Base-by-base conservation (phyloP, 2,888 invertebrate genomes). In the Cryptus armator region DNA sequence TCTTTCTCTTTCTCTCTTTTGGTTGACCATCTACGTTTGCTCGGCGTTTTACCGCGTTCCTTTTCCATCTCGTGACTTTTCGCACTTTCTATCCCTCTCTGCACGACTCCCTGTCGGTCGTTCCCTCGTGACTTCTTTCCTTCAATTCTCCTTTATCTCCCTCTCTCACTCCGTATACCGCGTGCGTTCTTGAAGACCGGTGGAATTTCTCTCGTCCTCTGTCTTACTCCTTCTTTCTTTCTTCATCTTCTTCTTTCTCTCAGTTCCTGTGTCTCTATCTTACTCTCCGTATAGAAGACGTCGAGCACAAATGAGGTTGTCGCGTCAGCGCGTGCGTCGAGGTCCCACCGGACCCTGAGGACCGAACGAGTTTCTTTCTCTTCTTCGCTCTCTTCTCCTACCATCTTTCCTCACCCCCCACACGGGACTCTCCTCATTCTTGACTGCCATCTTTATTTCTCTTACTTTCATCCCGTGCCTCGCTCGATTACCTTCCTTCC, bases 291-390 rank as follows among this genome's bases (percentile, higher is more conserved):
- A 79, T 88, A 88, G 90, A 89, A 91, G 90, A 90, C 90, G 90
- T 91, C 90, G 92, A 83, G 91, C 93, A 93, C 92, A 93, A 93
- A 93, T 93, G 92, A 93, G 93, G 90, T 92, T 92, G 92, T 93
- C 93, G 92, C 92, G 92, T 91, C 92, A 91, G 91, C 92, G 91
- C 91, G 91, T 90, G 91, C 89, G 88, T 89, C 87, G 78, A 75
- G 67, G 81, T 84, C 86, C 81, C 83, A 81, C 85, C 51, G 85
- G 77, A 81, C 82, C 77, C 67, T 48, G 66, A 43, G 51, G 77
- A 75, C 83, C 81, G 84, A 86, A 87, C 87, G 86, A 86, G 87
- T 87, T 87, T 87, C 82, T 86, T 85, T 81, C 79, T 78, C 80
- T 83, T 67, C 74, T 78, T 86, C 68, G 72, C 74, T 29, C 64